Base-by-base conservation (phyloP, 2,113 vertebrate species). In the Prolemur simus region DNA sequence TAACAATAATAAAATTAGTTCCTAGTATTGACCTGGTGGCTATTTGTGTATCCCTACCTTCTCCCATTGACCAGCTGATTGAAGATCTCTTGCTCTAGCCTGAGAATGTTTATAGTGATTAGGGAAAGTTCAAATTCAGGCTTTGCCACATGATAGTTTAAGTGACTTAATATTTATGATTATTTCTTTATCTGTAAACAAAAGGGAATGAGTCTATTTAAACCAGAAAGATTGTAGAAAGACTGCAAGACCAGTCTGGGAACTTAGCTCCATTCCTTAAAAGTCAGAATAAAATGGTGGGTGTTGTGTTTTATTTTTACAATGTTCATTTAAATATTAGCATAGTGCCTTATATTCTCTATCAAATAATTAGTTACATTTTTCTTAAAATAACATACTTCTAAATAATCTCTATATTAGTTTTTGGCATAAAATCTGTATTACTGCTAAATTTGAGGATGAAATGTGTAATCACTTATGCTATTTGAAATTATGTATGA, bases 371-470 rank as follows among this genome's bases (percentile, higher is more conserved):
- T 85, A 7, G 2, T n/a, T 85, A 73, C 8, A 85, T 86, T 89
- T 52, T 8, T 52, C 20, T 92, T 76, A 63, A 88, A 88, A 68
- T 52, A 49, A 45, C 21, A 82, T 27, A 63, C 12, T 45, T 76
- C 6, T 76, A 63, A 91, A 8, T 54, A 71, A 71, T 49, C 32
- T 73, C 58, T 87, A 42, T 18, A 54, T 71, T 84, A 39, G 54
- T 87, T 77, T 74, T 81, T 76, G 14, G 8, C 2, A 77, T 96
- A 87, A 87, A 83, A 76, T 86, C 56, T 82, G 1, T 81, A n/a
- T 83, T 93, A 63, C 27, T 84, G 45, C 32, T 87, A 82, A 39
- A 76, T 87, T 96, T 82, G n/a, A 83, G 47, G 11, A 39, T 87
- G 27, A 74, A 85, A 94, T 66, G 73, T 90, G 15, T 85, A 93